Evolutionary conservation across 2,797 vertebrate species (phyloP).

Genomic region (Coluber constrictor): DNA sequence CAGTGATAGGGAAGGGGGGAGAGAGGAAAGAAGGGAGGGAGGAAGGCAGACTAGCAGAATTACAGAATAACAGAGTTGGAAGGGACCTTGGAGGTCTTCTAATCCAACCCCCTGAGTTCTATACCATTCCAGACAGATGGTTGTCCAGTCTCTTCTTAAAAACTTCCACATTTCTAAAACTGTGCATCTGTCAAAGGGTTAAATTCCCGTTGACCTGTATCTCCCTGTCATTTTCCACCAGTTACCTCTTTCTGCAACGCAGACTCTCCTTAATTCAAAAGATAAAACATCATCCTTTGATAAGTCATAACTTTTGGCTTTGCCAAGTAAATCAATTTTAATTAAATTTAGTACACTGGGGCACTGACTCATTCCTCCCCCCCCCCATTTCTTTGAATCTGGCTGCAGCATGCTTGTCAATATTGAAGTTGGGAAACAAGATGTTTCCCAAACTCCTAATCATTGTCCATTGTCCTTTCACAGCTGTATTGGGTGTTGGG

Average conservation of each 20-base stretch:
- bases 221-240: background rate
- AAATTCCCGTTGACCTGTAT: background rate
- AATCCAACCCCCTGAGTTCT: no score
- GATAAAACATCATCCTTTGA: background rate
- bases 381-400: background rate
- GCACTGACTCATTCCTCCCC: background rate
- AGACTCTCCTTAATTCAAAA: background rate
- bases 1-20: background rate
- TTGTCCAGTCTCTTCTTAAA: no score
- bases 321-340: constrained; percentile 30
- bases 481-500: background rate
- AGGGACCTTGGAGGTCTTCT: no score
- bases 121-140: no score
- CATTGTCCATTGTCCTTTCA: background rate
- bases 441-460: background rate
- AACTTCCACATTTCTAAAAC: background rate
- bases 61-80: no score
- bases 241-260: background rate
- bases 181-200: background rate
- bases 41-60: no score
- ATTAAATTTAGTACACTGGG: constrained; percentile 1
- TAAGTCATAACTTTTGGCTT: constrained; percentile 4
- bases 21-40: no score
- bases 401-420: background rate
- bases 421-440: background rate